Evolutionary conservation across 2,113 vertebrate species (phyloP), one percentile per base, ranked within the genome.

Genomic region (Cebidichthys violaceus): DNA sequence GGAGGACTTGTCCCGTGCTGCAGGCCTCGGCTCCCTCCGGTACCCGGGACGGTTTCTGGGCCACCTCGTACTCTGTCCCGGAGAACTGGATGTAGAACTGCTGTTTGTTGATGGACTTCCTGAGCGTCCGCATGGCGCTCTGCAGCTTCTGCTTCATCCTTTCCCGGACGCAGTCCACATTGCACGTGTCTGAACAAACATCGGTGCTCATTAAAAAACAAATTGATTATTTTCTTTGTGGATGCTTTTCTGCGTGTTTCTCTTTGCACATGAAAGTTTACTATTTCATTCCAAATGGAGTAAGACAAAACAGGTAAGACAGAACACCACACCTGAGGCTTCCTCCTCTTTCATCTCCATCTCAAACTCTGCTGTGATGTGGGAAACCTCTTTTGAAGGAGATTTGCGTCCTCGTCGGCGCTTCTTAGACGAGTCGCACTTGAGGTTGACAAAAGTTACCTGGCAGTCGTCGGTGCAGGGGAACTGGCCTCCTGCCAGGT

Each of bases 341-440:
- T 98, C 97, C 47, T 97, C 97, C 54, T 94, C 93, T 87, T 97
- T 98, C 91, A 96, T 95, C 90, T 99, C 98, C 88, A 99, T 95
- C 92, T 99, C 97, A 24, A 99, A 97, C 90, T 99, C 98, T 0
- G 97, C 97, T 0, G 96, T 98, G 91, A 99, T 96, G 77, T 98
- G 97, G 2, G 97, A 97, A 66, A 98, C 97, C 86, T 99, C 98
- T 86, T 99, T 99, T 0, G 97, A 95, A 0, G 97, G 97, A 1
- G 97, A 98, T 86, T 98, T 98, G 50, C 97, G 96, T 43, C 97
- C 98, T 15, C 97, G 95, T 2, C 96, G 90, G 13, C 96, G 96
- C 86, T 98, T 99, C 95, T 97, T 99, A 6, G 98, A 98, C 1
- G 98, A 98, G 86, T 99, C 98, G 0, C 98, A 99, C 88, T 98